phyloP scores from a whole-genome alignment of 2,797 vertebrate genomes.

The Sciurus carolinensis region DNA sequence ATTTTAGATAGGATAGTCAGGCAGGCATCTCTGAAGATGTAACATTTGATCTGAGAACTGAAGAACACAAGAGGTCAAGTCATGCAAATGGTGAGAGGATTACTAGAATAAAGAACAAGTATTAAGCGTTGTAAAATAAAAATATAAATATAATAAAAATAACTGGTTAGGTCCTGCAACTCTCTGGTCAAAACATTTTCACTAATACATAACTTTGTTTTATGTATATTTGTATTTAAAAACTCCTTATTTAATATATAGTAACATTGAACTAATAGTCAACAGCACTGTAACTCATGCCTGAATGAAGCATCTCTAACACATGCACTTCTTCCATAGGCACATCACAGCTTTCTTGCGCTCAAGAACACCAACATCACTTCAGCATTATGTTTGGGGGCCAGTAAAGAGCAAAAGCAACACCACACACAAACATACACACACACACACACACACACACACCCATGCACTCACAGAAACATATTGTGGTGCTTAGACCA shows the following conservation, averaged over 20 bases:
- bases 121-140: background rate
- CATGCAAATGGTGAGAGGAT: background rate
- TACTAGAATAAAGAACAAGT: background rate
- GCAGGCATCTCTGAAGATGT: background rate
- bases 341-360: background rate
- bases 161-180: background rate
- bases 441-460: background rate
- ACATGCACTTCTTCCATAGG: background rate
- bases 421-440: background rate
- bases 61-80: background rate
- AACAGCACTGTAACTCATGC: background rate
- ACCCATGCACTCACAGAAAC: too few relatives aligned
- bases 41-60: background rate
- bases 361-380: background rate
- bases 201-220: background rate
- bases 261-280: background rate
- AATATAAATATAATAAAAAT: background rate
- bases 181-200: background rate
- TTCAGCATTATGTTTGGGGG: background rate
- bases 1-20: background rate
- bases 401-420: background rate
- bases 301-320: background rate
- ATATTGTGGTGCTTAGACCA: background rate
- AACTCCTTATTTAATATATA: background rate
- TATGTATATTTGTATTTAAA: background rate